Conservation (phyloP, 2,888 invertebrate species). For the Cryptosula pallasiana region DNA sequence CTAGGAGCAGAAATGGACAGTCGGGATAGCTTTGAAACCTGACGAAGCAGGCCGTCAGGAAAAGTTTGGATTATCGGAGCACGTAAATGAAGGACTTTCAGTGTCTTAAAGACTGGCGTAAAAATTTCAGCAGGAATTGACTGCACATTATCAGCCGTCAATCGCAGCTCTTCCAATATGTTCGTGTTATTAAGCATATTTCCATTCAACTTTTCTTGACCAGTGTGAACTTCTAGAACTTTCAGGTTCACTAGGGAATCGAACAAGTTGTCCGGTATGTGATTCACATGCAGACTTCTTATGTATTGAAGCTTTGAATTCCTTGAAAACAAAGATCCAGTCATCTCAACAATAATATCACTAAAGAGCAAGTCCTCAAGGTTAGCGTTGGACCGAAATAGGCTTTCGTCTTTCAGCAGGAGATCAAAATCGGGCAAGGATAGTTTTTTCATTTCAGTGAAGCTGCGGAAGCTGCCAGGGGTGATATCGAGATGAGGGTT, state of each 20-base stretch:
- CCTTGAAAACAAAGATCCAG: not conserved
- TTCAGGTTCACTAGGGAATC: not conserved
- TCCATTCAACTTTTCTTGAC: not conserved
- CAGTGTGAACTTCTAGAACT: not conserved
- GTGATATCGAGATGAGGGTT: not conserved
- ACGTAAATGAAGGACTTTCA: not conserved
- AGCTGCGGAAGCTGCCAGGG: not conserved
- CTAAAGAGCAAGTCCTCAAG: not conserved
- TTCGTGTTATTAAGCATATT: not conserved
- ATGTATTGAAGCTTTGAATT: not conserved
- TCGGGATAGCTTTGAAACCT: not conserved
- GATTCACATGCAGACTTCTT: not conserved
- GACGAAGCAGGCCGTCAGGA: not conserved
- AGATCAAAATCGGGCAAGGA: not conserved
- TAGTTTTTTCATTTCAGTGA: not conserved
- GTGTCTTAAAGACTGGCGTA: not conserved
- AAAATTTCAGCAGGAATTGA: not conserved
- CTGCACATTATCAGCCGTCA: not conserved
- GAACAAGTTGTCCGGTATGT: not conserved
- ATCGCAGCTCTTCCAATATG: not conserved
- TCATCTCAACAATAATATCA: not conserved
- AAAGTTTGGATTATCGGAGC: not conserved
- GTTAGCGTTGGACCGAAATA: not conserved
- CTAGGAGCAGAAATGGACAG: not conserved
- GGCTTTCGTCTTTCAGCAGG: not conserved